Evolutionary conservation across 2,888 invertebrate genomes (phyloP), one percentile per base, ranked within the genome.

Genomic region (Hydrotaea diabolus): DNA sequence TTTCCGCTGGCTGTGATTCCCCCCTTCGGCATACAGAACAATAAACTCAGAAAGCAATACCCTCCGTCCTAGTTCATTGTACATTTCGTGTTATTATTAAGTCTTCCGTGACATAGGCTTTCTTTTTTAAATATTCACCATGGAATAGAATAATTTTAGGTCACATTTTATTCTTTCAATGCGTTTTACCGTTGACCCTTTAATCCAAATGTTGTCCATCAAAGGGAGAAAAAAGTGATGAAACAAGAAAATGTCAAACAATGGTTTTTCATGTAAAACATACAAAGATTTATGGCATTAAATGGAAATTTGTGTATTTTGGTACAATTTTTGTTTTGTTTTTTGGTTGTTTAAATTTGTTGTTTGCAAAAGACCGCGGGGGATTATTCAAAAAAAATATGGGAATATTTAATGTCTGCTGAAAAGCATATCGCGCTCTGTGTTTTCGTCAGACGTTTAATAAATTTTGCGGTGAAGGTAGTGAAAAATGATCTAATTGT

Each of bases 281-380:
- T 17, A 17, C 21, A 64, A 64, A 17, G 64, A 64, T 64, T 64
- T 64, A 64, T 64, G 64, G 53, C n/a, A 53, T 53, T 53, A 2
- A 31, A 7, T 31, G 19, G 19, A 7, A 19, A 53, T 15, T 53
- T 17, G 3, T 4, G n/a, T n/a, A n/a, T n/a, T n/a, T n/a, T n/a
- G n/a, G n/a, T n/a, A n/a, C n/a, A n/a, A n/a, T n/a, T n/a, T n/a
- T n/a, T n/a, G n/a, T n/a, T n/a, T n/a, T n/a, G n/a, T n/a, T 2
- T 53, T 17, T 17, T 9, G 53, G 17, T 2, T n/a, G 2, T 53
- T 53, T 17, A 31, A 31, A 15, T 53, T 17, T 11, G 53, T 53
- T 53, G 17, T 53, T 17, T 17, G 8, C 2, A 53, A 53, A 7
- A 53, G n/a, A 53, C 7, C 53, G 17, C 1, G 9, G 11, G 43